These are phyloP conservation scores for Calycopis cecrops DNA, from an alignment of 1,140 invertebrate genomes.

Conservation along the genomic window DNA sequence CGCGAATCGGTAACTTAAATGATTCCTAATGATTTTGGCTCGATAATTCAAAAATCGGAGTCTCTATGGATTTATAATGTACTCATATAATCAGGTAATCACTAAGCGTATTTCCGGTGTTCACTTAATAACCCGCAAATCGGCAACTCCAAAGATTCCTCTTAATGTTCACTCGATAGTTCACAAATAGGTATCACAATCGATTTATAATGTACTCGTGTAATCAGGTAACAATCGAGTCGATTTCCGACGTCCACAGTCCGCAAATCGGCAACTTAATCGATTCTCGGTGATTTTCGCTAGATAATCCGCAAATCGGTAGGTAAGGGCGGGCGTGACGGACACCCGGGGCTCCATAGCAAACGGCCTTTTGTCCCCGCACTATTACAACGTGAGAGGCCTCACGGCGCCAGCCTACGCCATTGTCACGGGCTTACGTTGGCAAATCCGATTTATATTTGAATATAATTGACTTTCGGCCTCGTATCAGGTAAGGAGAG, in stretches of 20 bases:
- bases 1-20: not conserved
- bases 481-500: constrained; percentile 61
- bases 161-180: too few relatives aligned
- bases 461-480: constrained; percentile 73
- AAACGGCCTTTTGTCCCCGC: constrained; percentile 12
- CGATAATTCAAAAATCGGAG: too few relatives aligned
- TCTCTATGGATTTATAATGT: too few relatives aligned
- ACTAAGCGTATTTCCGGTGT: too few relatives aligned
- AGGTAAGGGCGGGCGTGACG: constrained; percentile 20
- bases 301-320: constrained; percentile 39
- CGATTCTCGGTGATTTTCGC: constrained; percentile 23
- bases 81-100: too few relatives aligned
- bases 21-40: too few relatives aligned
- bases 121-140: too few relatives aligned
- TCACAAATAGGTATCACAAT: too few relatives aligned
- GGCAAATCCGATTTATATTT: constrained; percentile 74
- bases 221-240: too few relatives aligned
- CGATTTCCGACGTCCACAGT: too few relatives aligned
- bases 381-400: constrained; percentile 22
- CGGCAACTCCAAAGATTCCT: not conserved
- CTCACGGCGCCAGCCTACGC: constrained; percentile 36
- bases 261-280: constrained; percentile 4
- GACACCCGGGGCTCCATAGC: constrained; percentile 17
- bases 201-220: too few relatives aligned
- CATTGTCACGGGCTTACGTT: constrained; percentile 67